These are phyloP conservation scores for Centropus unirufus DNA, from an alignment of 2,113 vertebrate genomes.

Conservation along the genomic window DNA sequence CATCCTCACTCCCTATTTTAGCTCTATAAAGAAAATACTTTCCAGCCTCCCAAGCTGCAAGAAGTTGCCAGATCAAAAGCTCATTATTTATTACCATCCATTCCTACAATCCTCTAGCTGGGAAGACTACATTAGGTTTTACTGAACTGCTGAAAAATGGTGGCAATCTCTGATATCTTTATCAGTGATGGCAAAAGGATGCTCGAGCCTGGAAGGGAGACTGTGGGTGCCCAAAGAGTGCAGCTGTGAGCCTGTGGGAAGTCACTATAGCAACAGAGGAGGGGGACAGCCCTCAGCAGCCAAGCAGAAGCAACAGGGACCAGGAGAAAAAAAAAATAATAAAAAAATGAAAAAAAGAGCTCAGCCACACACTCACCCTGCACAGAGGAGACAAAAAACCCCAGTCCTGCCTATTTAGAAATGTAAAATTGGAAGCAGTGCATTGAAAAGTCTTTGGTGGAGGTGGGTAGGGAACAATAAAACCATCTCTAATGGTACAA, in stretches of 20 bases:
- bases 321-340: not conserved
- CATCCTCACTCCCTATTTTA: not conserved
- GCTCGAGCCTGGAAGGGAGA: not conserved
- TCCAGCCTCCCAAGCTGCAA: not conserved
- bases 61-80: not conserved
- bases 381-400: rapidly evolving
- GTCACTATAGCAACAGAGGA: constrained; percentile 76
- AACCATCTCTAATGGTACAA: not conserved
- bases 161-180: constrained; percentile 25
- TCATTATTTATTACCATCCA: not conserved
- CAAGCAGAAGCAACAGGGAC: constrained; percentile 30
- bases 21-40: not conserved
- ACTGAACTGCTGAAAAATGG: not conserved
- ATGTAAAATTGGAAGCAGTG: not conserved
- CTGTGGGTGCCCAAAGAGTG: not conserved
- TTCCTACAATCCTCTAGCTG: not conserved
- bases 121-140: not conserved
- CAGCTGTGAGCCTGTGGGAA: constrained; percentile 46
- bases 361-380: too few species aligned
- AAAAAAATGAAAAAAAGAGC: not conserved
- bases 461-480: not conserved
- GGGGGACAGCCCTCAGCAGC: constrained; percentile 57
- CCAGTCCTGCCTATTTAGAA: not conserved
- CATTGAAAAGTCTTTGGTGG: not conserved
- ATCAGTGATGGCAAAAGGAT: constrained; percentile 6